A percentile compares a stretch with the other conserved stretches of the same genome.
Conservation (phyloP, 2,113 vertebrate genomes). For the Vidua chalybeata region DNA sequence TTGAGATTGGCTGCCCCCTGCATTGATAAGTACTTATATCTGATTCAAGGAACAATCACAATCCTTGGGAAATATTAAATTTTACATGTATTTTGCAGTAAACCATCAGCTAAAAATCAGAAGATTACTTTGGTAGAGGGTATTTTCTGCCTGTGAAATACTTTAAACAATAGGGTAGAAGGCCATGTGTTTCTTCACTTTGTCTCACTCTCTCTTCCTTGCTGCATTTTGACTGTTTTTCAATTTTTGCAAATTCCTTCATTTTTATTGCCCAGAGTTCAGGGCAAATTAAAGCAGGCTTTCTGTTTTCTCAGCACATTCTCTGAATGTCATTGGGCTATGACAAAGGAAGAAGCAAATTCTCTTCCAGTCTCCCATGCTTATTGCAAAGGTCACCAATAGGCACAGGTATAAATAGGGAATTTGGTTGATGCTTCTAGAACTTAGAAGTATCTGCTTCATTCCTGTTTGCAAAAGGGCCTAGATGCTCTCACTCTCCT, state of each 20-base stretch:
- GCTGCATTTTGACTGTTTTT: neutral
- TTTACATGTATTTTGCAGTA: neutral
- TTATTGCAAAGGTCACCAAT: neutral
- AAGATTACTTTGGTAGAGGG: neutral
- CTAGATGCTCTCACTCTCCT: neutral
- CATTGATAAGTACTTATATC: neutral
- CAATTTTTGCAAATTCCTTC: neutral
- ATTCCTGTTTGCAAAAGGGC: neutral
- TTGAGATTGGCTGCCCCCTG: neutral
- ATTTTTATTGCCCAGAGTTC: neutral
- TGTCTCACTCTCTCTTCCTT: neutral
- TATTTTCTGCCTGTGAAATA: neutral
- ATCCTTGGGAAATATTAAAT: neutral
- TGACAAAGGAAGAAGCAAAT: neutral
- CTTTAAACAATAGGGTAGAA: neutral
- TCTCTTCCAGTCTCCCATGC: neutral
- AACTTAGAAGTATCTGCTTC: neutral
- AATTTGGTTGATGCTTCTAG: neutral
- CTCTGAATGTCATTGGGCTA: neutral
- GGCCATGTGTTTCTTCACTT: accelerated
- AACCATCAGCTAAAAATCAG: neutral
- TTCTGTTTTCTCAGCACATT: neutral
- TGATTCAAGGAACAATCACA: neutral
- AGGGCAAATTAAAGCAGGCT: neutral
- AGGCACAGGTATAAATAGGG: neutral